Conservation (phyloP, 2,888 invertebrate species). For the Melinaea marsaeus region DNA sequence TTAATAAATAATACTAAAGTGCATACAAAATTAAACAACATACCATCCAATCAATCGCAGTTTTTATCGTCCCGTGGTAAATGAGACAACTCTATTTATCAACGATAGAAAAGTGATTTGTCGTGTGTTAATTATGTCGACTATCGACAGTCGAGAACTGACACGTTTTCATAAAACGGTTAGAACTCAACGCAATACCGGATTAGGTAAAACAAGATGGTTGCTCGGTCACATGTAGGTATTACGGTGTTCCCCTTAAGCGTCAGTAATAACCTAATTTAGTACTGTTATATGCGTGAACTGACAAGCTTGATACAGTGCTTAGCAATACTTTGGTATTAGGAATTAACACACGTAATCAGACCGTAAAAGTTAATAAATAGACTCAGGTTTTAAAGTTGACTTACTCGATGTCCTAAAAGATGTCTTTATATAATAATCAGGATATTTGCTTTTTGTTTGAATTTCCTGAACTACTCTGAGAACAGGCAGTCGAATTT, state of each 20-base stretch:
- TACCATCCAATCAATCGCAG: too few species aligned
- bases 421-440: too few species aligned
- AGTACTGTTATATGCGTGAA: conserved; percentile 29
- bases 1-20: too few species aligned
- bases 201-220: conserved; percentile 35
- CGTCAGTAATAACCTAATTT: conserved; percentile 34
- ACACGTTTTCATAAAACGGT: conserved; percentile 37
- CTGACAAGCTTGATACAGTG: conserved; percentile 23
- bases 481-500: too few species aligned
- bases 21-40: too few species aligned
- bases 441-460: too few species aligned
- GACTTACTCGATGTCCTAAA: too few species aligned
- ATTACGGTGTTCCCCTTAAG: conserved; percentile 34
- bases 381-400: not conserved
- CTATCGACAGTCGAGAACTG: conserved; percentile 17
- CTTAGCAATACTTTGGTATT: conserved; percentile 7
- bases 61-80: too few species aligned
- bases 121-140: not conserved
- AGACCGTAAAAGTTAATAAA: conserved; percentile 6
- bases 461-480: too few species aligned
- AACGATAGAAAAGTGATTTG: not conserved
- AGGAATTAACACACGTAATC: not conserved
- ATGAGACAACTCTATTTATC: too few species aligned
- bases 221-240: conserved; percentile 31
- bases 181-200: conserved; percentile 32